Conservation (phyloP, 2,113 vertebrate genomes). For the Nothobranchius furzeri region DNA sequence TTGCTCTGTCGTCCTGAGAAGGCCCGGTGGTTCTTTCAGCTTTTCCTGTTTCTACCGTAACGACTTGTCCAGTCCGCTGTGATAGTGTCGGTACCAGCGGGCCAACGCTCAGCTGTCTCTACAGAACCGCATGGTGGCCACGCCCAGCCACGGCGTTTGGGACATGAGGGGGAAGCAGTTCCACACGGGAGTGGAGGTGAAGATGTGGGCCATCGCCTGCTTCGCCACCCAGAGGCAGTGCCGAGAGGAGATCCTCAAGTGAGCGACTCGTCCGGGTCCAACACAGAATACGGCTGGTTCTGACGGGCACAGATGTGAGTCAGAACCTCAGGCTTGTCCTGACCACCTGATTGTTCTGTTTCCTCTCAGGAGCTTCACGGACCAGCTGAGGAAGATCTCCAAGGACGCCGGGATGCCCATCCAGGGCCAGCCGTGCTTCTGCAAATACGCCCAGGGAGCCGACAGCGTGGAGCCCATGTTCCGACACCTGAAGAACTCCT, state of each 20-base stretch:
- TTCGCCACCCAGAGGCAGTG: constrained; percentile 96
- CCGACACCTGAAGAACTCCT: constrained; percentile 95
- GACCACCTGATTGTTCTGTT: neutral
- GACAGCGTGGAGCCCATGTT: constrained; percentile 99
- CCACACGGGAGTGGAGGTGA: constrained; percentile 96
- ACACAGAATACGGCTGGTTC: too few relatives aligned
- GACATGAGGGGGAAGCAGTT: constrained; percentile 99
- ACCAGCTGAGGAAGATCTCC: constrained; percentile 95
- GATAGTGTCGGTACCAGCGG: constrained; percentile 45
- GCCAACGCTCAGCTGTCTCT: constrained; percentile 69
- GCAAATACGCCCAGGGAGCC: constrained; percentile 94
- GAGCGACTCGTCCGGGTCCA: constrained; percentile 16
- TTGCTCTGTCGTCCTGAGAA: too few relatives aligned
- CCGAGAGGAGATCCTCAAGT: constrained; percentile 95
- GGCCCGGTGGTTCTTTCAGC: too few relatives aligned
- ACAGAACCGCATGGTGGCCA: constrained; percentile 95
- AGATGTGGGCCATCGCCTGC: constrained; percentile 97
- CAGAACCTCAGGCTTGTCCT: too few relatives aligned
- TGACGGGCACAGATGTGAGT: too few relatives aligned
- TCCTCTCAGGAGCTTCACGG: constrained; percentile 87
- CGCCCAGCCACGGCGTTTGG: constrained; percentile 96
- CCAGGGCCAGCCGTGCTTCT: constrained; percentile 96
- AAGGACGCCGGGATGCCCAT: constrained; percentile 97
- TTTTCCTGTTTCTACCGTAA: too few relatives aligned
- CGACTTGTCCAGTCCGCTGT: too few relatives aligned